Evolutionary conservation across 2,888 invertebrate species (phyloP), one percentile per base, ranked within the genome.

Genomic region (Dryomyza anilis): DNA sequence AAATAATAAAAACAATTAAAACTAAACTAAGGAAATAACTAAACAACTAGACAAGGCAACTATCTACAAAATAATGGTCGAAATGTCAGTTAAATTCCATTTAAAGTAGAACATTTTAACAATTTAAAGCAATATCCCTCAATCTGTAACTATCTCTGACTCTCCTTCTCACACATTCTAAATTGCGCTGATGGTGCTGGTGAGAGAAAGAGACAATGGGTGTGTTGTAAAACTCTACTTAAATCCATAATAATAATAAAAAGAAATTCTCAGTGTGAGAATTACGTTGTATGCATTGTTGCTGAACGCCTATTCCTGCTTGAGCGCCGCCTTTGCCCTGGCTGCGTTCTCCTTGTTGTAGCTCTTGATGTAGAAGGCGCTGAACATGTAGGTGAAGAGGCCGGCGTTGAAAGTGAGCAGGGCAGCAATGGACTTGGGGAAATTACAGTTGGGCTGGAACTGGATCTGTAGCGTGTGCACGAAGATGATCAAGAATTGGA

Each of bases 311-410:
- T 79, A 80, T 65, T 81, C 80, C 69, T 72, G 71, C 64, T 79
- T 77, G 3, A 70, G 69, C 12, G 74, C 73, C 58, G 75, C 60
- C 53, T 64, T 19, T 46, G 74, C 71, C 66, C 75, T 70, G 64
- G 73, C 73, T 53, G 75, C 74, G 62, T 76, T 77, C 69, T 79
- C 78, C 77, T 85, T 86, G 10, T 86, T 79, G 78, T 93, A 93
- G 71, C 86, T 89, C 65, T 85, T 85, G 57, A 89, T 84, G 80
- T 93, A 93, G 79, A 93, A 93, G 70, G 90, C 88, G 46, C 89
- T 88, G 75, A 93, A 93, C 84, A 93, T 87, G 75, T 92, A 93
- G 3, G 92, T 85, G 81, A 93, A 93, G 6, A 91, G 84, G 0
- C 86, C 83, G 16, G 91, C 87, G 76, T 92, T 92, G 57, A 89